Conservation (phyloP, 2,797 vertebrate species). For the Hydrophis major region DNA sequence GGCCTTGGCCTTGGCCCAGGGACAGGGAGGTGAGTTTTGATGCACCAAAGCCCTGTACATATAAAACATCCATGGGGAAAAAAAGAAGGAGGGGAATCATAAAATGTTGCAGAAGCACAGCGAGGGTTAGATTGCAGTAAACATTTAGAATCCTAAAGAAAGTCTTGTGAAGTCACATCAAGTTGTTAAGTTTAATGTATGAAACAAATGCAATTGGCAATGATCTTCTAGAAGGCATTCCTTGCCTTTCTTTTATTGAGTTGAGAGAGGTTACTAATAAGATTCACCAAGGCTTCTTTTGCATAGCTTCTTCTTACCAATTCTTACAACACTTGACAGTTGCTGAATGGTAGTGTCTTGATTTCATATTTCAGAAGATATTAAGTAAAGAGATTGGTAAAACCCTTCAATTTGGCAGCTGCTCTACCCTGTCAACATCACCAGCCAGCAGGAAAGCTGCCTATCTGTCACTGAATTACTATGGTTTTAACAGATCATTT, state of each 20-base stretch:
- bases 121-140: background rate
- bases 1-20: slow-evolving; percentile 90
- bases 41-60: slow-evolving; percentile 79
- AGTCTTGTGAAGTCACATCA: background rate
- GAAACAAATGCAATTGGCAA: background rate
- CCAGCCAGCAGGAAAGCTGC: background rate
- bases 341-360: background rate
- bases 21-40: slow-evolving; percentile 85
- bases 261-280: background rate
- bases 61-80: background rate
- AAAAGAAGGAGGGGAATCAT: too few species aligned
- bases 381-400: background rate
- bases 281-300: background rate
- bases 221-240: background rate
- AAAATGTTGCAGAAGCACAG: background rate
- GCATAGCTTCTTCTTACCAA: background rate
- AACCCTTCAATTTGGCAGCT: background rate
- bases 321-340: background rate
- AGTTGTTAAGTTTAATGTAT: background rate
- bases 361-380: background rate
- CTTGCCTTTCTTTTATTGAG: background rate
- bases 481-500: background rate
- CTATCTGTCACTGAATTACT: background rate
- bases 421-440: background rate
- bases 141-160: background rate